phyloP scores from a whole-genome alignment of 2,888 invertebrate genomes.

The Steinernema hermaphroditum region DNA sequence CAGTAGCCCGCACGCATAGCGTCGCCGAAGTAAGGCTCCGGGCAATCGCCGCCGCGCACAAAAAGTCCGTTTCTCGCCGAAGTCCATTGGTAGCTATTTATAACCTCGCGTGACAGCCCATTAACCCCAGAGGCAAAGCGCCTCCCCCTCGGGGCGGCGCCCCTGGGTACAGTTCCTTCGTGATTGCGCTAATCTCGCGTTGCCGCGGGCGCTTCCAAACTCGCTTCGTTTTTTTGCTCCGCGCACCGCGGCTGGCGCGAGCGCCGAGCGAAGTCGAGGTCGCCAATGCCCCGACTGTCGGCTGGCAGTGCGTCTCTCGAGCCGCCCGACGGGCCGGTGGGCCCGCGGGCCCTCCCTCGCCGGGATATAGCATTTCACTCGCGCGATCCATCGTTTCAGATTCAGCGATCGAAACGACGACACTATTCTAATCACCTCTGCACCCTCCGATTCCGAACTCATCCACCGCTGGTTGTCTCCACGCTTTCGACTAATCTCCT shows the following conservation, averaged over 20 bases:
- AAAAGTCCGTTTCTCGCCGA: too few species aligned
- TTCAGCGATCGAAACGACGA: conserved; percentile 31
- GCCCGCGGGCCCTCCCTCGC: neutral
- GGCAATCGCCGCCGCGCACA: too few species aligned
- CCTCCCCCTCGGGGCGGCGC: too few species aligned
- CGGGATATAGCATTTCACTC: conserved; percentile 19
- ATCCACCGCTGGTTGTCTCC: neutral
- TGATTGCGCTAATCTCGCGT: conserved; percentile 19
- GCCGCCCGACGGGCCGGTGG: neutral
- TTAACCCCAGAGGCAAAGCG: neutral
- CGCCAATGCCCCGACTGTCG: neutral
- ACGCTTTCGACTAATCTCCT: neutral
- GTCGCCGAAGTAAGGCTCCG: too few species aligned
- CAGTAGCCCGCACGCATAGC: too few species aligned
- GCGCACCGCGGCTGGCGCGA: neutral
- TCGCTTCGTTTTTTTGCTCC: conserved; percentile 7
- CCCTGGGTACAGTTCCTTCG: neutral
- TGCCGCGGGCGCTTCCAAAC: conserved; percentile 28
- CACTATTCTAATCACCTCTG: conserved; percentile 25
- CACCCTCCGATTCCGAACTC: conserved; percentile 21
- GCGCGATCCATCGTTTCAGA: conserved; percentile 23
- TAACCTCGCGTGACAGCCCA: neutral
- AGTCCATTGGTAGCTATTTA: conserved; percentile 2
- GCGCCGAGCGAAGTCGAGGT: neutral
- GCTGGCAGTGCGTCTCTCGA: neutral